Conservation (phyloP, 2,113 vertebrate genomes). For the Lepisosteus oculatus region DNA sequence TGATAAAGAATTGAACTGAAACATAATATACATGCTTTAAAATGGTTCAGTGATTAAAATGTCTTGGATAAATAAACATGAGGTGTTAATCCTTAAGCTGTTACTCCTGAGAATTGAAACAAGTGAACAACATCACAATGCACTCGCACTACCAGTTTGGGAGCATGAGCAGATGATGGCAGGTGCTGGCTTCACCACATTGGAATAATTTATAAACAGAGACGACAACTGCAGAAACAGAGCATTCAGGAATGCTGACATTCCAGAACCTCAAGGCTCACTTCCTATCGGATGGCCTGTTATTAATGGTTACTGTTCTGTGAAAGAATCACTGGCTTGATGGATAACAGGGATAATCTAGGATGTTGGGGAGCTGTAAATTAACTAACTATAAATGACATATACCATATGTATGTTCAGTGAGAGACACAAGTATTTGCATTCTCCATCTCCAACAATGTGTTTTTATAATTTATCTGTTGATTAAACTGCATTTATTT, state of each 20-base stretch:
- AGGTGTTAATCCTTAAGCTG: too few species aligned
- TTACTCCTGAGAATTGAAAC: too few species aligned
- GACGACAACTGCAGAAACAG: conserved; percentile 75
- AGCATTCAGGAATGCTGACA: conserved; percentile 30
- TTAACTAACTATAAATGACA: neutral
- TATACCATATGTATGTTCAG: too few species aligned
- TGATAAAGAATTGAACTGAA: too few species aligned
- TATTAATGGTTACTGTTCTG: conserved; percentile 36
- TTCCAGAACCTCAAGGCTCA: conserved; percentile 47
- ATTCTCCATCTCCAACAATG: too few species aligned
- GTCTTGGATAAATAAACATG: too few species aligned
- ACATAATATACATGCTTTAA: too few species aligned
- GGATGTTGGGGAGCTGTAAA: neutral
- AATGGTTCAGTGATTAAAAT: too few species aligned
- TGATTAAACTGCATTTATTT: too few species aligned
- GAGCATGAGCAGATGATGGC: conserved; percentile 61
- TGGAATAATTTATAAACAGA: conserved; percentile 73
- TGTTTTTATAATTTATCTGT: too few species aligned
- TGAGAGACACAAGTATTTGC: too few species aligned
- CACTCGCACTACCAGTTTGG: conserved; percentile 40
- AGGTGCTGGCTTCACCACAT: conserved; percentile 75
- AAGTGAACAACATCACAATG: too few species aligned
- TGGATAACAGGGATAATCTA: conserved; percentile 6
- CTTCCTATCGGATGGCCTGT: conserved; percentile 42
- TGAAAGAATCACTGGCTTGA: conserved; percentile 35